Evolutionary conservation across 2,113 vertebrate genomes (phyloP).

Genomic region (Chaenocephalus aceratus): DNA sequence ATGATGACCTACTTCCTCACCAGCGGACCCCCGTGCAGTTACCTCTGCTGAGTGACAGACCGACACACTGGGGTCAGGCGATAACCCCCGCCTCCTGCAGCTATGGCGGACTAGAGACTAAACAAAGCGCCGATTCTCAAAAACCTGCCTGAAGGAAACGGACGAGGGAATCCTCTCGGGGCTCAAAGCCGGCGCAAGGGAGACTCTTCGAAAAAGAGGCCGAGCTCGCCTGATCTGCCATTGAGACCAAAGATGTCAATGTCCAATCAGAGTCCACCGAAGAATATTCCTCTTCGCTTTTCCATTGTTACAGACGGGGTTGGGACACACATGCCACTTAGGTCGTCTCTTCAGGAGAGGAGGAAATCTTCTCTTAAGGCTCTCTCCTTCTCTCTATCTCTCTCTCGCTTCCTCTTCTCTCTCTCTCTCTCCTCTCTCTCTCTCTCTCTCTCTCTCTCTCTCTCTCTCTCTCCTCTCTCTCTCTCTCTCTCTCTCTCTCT

Average conservation of each 20-base stretch:
- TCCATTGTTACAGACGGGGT: slow-evolving; percentile 15
- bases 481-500: slow-evolving; percentile 10
- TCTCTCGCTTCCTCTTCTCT: slow-evolving; percentile 4
- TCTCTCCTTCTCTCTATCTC: slow-evolving; percentile 3
- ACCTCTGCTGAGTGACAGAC: slow-evolving; percentile 67
- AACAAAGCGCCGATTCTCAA: slow-evolving; percentile 14
- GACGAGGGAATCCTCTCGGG: slow-evolving; percentile 3
- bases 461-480: background rate
- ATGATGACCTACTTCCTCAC: slow-evolving; percentile 99
- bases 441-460: background rate
- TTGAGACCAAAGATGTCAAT: slow-evolving; percentile 81
- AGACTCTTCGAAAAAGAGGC: background rate
- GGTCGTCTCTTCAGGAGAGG: too few species aligned
- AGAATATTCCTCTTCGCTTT: slow-evolving; percentile 18
- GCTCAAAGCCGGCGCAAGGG: slow-evolving; percentile 18
- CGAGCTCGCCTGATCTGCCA: slow-evolving; percentile 36
- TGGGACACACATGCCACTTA: slow-evolving; percentile 27
- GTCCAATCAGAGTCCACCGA: slow-evolving; percentile 35
- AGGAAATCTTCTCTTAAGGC: too few species aligned
- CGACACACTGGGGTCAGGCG: slow-evolving; percentile 1
- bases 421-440: background rate
- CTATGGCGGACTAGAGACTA: slow-evolving; percentile 29
- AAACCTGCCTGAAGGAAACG: slow-evolving; percentile 5
- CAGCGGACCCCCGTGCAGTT: slow-evolving; percentile 89
- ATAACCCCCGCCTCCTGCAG: slow-evolving; percentile 8